Evolutionary conservation across 2,888 invertebrate genomes (phyloP), one percentile per base, ranked within the genome.

Genomic region (Bellardia bayeri): DNA sequence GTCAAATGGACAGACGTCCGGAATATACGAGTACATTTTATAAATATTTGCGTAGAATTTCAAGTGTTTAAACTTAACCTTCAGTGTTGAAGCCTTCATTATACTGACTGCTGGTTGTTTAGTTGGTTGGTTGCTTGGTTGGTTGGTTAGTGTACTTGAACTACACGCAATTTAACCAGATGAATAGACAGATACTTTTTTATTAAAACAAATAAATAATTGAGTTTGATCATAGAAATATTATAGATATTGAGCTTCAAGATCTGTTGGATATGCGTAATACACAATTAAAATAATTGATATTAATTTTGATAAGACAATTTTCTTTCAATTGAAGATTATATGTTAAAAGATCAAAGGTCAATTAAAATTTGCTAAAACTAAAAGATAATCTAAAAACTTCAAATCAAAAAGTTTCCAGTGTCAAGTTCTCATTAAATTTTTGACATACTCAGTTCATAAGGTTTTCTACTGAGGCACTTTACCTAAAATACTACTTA

Each of bases 61-160:
- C 78, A 87, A 87, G 79, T 87, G 87, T 75, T 78, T 87, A 74
- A 85, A 87, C 82, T 79, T 87, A 87, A 87, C 87, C 87, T 87
- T 87, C 85, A 79, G 14, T 69, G 74, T 71, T 64, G 79, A 49
- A 58, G 68, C 64, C 66, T 66, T 33, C 56, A 79, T 68, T 56
- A 49, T 13, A 64, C 30, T 45, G 68, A 64, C 61, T 54, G 30
- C 30, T 13, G 45, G 13, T 13, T 58, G 11, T 2, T 13, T 80
- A 5, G 49, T 64, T 58, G 11, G 64, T 51, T 6, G n/a, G 33
- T 14, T 58, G n/a, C 0, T 14, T 80, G 40, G 37, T n/a, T 72
- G 80, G 30, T 68, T 71, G 64, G 54, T 68, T 71, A 58, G 54
- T 83, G 84, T 81, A 81, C 83, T 87, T 83, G 86, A 87, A 87